Percentiles rank a stretch among this genome's conserved stretches.
Evolutionary conservation across 1,140 invertebrate species (phyloP).

Genomic region (Diorhabda elongata): DNA sequence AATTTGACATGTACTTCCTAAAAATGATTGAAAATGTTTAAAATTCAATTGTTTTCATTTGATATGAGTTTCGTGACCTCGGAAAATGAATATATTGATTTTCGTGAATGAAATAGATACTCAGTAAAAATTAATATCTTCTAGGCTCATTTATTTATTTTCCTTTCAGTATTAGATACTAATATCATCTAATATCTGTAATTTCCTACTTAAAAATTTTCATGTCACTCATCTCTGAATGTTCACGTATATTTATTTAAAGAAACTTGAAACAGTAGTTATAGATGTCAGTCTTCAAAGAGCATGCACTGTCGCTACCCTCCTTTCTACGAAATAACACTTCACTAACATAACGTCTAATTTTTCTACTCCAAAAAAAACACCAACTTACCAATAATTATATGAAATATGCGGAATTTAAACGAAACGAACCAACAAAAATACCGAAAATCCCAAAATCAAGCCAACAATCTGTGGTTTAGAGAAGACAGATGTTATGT

Average conservation of each 20-base stretch:
- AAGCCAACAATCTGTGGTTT: slow-evolving; percentile 22
- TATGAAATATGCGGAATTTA: slow-evolving; percentile 17
- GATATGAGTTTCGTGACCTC: too few species aligned
- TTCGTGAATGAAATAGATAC: too few species aligned
- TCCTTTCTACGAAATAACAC: neutral
- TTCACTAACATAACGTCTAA: neutral
- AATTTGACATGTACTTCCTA: too few species aligned
- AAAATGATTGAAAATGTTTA: too few species aligned
- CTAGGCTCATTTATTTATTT: too few species aligned
- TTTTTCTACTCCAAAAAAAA: slow-evolving; percentile 1
- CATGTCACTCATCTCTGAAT: too few species aligned
- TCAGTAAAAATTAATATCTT: too few species aligned
- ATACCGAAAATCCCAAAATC: slow-evolving; percentile 31
- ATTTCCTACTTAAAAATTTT: too few species aligned
- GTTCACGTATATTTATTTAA: neutral
- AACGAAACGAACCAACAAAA: slow-evolving; percentile 29
- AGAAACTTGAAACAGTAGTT: neutral
- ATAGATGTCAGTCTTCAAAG: neutral
- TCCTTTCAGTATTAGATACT: too few species aligned
- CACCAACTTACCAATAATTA: slow-evolving; percentile 26
- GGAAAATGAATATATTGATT: too few species aligned
- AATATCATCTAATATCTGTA: too few species aligned
- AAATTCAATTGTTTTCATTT: too few species aligned
- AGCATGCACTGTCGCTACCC: neutral
- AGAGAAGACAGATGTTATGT: slow-evolving; percentile 21